Conservation (phyloP, 2,888 invertebrate genomes). For the Archips crataeganus region DNA sequence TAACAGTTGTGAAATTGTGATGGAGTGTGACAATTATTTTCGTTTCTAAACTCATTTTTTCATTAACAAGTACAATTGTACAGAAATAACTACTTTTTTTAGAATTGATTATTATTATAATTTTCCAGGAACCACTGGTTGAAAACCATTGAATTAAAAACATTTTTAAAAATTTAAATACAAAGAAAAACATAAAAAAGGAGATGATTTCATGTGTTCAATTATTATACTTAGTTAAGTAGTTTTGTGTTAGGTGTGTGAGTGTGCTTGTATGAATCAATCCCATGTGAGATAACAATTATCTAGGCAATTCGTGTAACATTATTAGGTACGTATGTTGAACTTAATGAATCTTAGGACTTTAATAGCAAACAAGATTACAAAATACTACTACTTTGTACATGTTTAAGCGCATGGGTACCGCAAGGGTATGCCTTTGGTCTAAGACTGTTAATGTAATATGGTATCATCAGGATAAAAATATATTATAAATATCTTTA, state of each 20-base stretch:
- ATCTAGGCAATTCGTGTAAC: conserved; percentile 27
- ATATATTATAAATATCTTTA: neutral
- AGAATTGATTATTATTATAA: too few species aligned
- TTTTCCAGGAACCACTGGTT: too few species aligned
- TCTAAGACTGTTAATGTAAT: neutral
- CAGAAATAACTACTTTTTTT: too few species aligned
- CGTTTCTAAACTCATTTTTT: too few species aligned
- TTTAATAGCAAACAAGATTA: conserved; percentile 53
- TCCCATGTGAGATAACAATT: conserved; percentile 36
- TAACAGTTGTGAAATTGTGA: too few species aligned
- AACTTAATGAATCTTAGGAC: conserved; percentile 53
- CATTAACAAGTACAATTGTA: too few species aligned
- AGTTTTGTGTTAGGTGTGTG: conserved; percentile 2
- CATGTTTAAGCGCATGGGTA: conserved; percentile 71
- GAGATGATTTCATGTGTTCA: neutral
- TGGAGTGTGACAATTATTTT: too few species aligned
- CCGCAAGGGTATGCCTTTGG: conserved; percentile 49
- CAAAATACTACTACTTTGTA: conserved; percentile 64
- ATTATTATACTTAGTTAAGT: neutral
- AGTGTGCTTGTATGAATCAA: conserved; percentile 21
- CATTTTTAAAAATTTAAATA: neutral
- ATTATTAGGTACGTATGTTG: conserved; percentile 34
- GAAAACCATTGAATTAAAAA: neutral
- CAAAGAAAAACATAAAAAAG: neutral
- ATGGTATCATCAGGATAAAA: neutral